Conservation (phyloP, 2,113 vertebrate genomes). For the Rhombomys opimus region DNA sequence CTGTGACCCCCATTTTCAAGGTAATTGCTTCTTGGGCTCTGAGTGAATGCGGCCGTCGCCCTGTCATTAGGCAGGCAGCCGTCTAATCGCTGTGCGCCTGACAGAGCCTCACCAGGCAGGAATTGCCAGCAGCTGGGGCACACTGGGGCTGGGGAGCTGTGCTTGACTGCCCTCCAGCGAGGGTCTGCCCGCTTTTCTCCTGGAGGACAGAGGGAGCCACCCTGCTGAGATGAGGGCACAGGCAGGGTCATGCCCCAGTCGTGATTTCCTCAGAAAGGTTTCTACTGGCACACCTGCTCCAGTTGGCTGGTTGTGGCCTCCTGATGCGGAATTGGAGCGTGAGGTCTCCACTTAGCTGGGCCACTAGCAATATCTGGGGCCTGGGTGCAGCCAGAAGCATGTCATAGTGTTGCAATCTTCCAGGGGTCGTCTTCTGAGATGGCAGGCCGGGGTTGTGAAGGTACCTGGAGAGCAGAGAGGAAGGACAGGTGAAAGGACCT, state of each 20-base stretch:
- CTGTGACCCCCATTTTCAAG: slow-evolving; percentile 90
- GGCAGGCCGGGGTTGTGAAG: not conserved
- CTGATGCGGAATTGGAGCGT: not conserved
- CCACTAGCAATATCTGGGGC: not conserved
- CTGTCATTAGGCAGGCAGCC: slow-evolving; percentile 86
- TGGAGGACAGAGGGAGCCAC: not conserved
- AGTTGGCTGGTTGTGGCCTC: not conserved
- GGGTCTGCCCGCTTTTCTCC: not conserved
- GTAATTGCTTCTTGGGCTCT: slow-evolving; percentile 91
- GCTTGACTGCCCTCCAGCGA: slow-evolving; percentile 36
- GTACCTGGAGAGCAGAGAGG: not conserved
- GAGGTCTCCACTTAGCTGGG: not conserved
- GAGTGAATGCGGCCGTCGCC: slow-evolving; percentile 81
- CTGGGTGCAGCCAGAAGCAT: not conserved
- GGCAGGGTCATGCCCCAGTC: not conserved
- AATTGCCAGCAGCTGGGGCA: slow-evolving; percentile 40
- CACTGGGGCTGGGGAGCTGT: not conserved
- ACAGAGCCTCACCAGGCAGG: slow-evolving; percentile 62
- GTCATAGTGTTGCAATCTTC: not conserved
- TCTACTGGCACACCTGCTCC: fast-evolving
- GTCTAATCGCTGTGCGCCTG: slow-evolving; percentile 81
- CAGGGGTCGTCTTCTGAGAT: not conserved
- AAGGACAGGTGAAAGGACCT: not conserved
- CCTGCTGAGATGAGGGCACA: not conserved
- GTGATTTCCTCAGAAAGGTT: not conserved